Conservation (phyloP, 2,888 invertebrate species). For the Aleiodes leptofemur region DNA sequence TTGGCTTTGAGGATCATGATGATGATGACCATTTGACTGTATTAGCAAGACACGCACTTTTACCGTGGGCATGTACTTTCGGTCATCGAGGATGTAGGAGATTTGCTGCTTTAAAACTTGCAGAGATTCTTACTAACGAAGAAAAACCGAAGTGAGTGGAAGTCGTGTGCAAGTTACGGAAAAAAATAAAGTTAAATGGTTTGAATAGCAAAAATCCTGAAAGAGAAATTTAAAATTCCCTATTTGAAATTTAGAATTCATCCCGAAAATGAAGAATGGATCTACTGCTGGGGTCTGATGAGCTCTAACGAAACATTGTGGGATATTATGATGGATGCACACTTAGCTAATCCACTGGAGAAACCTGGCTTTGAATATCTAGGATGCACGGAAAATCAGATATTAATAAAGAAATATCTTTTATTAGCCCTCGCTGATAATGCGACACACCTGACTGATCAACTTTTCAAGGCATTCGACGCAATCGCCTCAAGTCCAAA, state of each 20-base stretch:
- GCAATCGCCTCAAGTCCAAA: slow-evolving; percentile 27
- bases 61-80: slow-evolving; percentile 82
- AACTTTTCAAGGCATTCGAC: slow-evolving; percentile 7
- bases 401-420: slow-evolving; percentile 39
- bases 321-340: slow-evolving; percentile 35
- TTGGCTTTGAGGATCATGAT: slow-evolving; percentile 77
- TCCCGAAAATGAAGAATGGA: slow-evolving; percentile 17
- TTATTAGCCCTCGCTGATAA: slow-evolving; percentile 35
- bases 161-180: not conserved
- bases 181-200: slow-evolving; percentile 41
- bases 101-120: slow-evolving; percentile 76
- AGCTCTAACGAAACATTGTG: slow-evolving; percentile 35
- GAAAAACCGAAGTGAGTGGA: slow-evolving; percentile 16
- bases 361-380: slow-evolving; percentile 31
- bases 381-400: slow-evolving; percentile 42
- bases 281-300: slow-evolving; percentile 38
- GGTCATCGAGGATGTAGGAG: slow-evolving; percentile 79
- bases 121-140: slow-evolving; percentile 47
- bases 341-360: slow-evolving; percentile 31
- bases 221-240: no score
- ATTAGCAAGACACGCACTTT: slow-evolving; percentile 79
- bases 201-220: no score
- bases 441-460: slow-evolving; percentile 15
- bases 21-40: slow-evolving; percentile 78
- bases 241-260: slow-evolving; percentile 21